Evolutionary conservation across 1,140 invertebrate genomes (phyloP), one percentile per base, ranked within the genome.

Genomic region (Drosophila chauvacae): DNA sequence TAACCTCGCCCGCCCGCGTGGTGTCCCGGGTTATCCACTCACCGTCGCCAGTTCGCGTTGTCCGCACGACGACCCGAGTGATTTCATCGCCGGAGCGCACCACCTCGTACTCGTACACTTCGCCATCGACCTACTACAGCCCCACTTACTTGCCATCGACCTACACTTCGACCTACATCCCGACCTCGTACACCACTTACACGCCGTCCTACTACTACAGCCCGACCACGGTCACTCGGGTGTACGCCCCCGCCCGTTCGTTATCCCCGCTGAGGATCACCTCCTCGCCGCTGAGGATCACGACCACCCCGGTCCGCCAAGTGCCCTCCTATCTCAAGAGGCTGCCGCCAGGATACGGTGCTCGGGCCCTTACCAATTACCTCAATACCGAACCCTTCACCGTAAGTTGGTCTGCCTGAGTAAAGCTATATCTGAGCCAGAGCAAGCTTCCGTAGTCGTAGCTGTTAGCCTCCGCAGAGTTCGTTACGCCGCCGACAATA

Each of bases 351-450:
- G 94, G 95, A 79, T 94, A 95, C 48, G 95, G 95, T 58, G 95
- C 96, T 90, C 94, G 94, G 39, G 94, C 95, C 39, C 93, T 95
- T 58, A 96, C 96, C 74, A 95, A 96, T 81, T 97, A 95, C 93
- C 95, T 96, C 92, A 96, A 96, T 93, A 96, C 96, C 68, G 95
- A 95, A 80, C 88, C 91, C 65, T 92, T 88, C 65, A 80, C 90
- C 69, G 91, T 92, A 82, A 92, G 91, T 92, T 77, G 44, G 60
- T 42, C 33, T 23, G 33, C 51, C 51, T 23, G 9, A 55, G 33
- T 11, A 6, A 23, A 30, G 48, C 48, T 35, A 14, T 23, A 59
- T n/a, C 41, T 62, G 28, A 48, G 44, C 48, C 60, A 56, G 93
- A 56, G 93, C 96, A 96, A 93, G 93, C 66, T 96, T 61, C 2